Base-by-base conservation (phyloP, 1,140 invertebrate species). In the Musca vetustissima region DNA sequence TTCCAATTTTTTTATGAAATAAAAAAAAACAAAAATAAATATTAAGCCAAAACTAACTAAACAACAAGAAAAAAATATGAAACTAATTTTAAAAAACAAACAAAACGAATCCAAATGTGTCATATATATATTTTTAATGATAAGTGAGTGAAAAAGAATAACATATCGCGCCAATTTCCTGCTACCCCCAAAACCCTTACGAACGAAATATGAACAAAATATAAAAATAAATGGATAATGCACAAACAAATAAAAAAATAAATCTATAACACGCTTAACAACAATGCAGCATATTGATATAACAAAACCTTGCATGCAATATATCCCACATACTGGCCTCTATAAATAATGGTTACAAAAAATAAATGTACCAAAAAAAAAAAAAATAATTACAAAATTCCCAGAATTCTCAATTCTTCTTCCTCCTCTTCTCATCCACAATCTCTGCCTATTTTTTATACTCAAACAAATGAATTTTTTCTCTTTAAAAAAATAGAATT, bases 31-130 rank as follows among this genome's bases (percentile, higher is more conserved):
- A n/a, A n/a, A 61, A 8, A 9, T 61, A 61, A 61, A 14, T 61
- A 28, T 61, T 61, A 61, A 61, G 57, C 57, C 57, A 61, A 61
- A 61, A 61, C 57, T 61, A 61, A 61, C 57, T 2, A 43, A 36
- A 61, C 17, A n/a, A n/a, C n/a, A 36, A n/a, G 19, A 36, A 43
- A 61, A 61, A 43, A 9, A 19, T 14, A 61, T 8, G 2, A 36
- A 19, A 61, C n/a, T 61, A 36, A 15, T 43, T 52, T 52, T 52
- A 21, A 21, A 52, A 52, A 4, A 52, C n/a, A 49, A 19, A 9
- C 19, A 52, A 52, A 61, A 61, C 24, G 25, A 61, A 43, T 36
- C 32, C 57, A 61, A 43, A 61, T 61, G 57, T 61, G 57, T 61
- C 57, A 61, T 61, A 59, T 49, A 49, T 59, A 59, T 28, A 43